phyloP scores from a whole-genome alignment of 1,140 invertebrate species.

The Charaxes varanes region DNA sequence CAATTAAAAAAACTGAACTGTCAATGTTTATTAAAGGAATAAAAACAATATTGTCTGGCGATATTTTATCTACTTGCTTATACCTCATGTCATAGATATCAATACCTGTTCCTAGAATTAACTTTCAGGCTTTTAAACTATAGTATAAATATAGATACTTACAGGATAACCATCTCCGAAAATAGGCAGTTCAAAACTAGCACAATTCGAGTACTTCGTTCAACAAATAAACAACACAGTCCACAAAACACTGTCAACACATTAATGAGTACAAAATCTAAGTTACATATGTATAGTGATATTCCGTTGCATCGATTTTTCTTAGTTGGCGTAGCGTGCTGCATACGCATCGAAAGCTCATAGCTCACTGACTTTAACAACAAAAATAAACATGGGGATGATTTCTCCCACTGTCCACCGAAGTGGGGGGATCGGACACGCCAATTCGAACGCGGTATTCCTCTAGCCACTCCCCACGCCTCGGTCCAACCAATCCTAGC shows the following conservation, averaged over 20 bases:
- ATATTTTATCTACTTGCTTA: no score
- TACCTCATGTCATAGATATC: no score
- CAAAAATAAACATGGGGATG: conserved; percentile 69
- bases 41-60: no score
- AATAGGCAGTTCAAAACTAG: conserved; percentile 8
- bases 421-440: conserved; percentile 24
- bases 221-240: conserved; percentile 34
- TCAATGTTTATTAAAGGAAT: no score
- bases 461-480: conserved; percentile 32
- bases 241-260: conserved; percentile 16
- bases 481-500: conserved; percentile 33
- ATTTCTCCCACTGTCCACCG: conserved; percentile 33
- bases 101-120: no score
- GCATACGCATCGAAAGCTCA: conserved; percentile 41
- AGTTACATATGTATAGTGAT: no score
- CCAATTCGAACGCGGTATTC: conserved; percentile 31
- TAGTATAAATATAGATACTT: conserved; percentile 43
- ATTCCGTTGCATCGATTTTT: conserved; percentile 6
- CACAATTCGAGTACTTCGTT: conserved; percentile 12
- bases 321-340: conserved; percentile 9
- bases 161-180: conserved; percentile 68
- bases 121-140: no score
- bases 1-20: no score
- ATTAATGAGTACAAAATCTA: no score
- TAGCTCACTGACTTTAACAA: conserved; percentile 62